These are phyloP conservation scores for Amphipyra tragopoginis DNA, from an alignment of 2,888 invertebrate genomes.

Conservation along the genomic window DNA sequence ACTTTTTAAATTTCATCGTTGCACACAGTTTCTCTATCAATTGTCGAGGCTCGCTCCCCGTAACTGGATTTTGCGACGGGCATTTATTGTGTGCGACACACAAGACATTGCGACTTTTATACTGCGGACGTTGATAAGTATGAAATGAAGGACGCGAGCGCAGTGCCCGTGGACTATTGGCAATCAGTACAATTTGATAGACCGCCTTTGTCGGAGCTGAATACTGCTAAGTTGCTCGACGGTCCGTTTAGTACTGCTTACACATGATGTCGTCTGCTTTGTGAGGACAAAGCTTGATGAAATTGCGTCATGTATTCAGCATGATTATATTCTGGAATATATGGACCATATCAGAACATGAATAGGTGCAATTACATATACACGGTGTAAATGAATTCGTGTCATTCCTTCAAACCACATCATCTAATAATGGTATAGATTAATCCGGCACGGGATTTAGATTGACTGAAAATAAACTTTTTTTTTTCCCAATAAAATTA, in stretches of 20 bases:
- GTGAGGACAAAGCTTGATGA: conserved; percentile 21
- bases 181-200: conserved; percentile 68
- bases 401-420: no score
- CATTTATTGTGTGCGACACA: conserved; percentile 87
- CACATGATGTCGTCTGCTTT: conserved; percentile 1
- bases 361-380: no score
- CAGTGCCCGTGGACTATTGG: conserved; percentile 68
- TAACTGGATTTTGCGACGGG: conserved; percentile 87
- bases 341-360: no score
- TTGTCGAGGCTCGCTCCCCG: conserved; percentile 86
- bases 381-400: no score
- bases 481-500: no score
- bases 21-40: conserved; percentile 90
- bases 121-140: conserved; percentile 69
- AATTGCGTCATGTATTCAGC: no score
- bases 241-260: conserved; percentile 12
- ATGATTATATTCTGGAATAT: neutral
- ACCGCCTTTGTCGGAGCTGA: conserved; percentile 38
- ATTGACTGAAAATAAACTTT: no score
- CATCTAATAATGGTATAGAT: no score
- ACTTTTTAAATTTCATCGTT: conserved; percentile 90
- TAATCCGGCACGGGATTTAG: no score
- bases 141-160: conserved; percentile 68
- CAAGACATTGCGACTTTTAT: conserved; percentile 84
- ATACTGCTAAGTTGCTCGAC: conserved; percentile 11